These are phyloP conservation scores for Bufo bufo DNA, from an alignment of 2,113 vertebrate species.

Conservation along the genomic window DNA sequence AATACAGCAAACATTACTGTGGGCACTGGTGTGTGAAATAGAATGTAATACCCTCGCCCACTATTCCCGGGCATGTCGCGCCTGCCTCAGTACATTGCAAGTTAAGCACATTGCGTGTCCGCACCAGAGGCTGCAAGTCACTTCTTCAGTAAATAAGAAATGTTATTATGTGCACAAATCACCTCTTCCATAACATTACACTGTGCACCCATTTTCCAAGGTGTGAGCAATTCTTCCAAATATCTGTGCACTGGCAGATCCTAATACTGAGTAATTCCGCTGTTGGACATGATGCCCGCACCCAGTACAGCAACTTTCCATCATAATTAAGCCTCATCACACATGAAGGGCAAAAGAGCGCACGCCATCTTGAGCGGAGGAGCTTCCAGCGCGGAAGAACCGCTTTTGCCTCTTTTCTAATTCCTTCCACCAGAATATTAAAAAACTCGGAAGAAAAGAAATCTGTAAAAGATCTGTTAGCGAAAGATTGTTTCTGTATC, in stretches of 20 bases:
- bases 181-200: constrained; percentile 54
- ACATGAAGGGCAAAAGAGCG: constrained; percentile 44
- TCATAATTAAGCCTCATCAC: constrained; percentile 50
- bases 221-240: constrained; percentile 48
- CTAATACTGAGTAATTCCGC: constrained; percentile 49
- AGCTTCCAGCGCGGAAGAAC: neutral
- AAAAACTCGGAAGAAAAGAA: neutral
- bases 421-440: neutral
- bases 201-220: constrained; percentile 47
- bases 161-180: constrained; percentile 46
- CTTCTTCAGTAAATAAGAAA: constrained; percentile 51
- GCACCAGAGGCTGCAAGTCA: constrained; percentile 28
- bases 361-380: constrained; percentile 9
- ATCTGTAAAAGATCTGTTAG: neutral
- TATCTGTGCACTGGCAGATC: constrained; percentile 49
- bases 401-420: constrained; percentile 23
- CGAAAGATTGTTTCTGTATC: no score
- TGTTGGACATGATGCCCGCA: constrained; percentile 34
- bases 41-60: constrained; percentile 35
- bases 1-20: constrained; percentile 43
- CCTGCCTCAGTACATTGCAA: constrained; percentile 34
- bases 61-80: constrained; percentile 5
- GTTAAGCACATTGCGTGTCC: constrained; percentile 43
- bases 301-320: constrained; percentile 44
- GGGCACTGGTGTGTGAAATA: constrained; percentile 41